Evolutionary conservation across 2,888 invertebrate species (phyloP), one percentile per base, ranked within the genome.

Genomic region (Chalcosyrphus nemorum): DNA sequence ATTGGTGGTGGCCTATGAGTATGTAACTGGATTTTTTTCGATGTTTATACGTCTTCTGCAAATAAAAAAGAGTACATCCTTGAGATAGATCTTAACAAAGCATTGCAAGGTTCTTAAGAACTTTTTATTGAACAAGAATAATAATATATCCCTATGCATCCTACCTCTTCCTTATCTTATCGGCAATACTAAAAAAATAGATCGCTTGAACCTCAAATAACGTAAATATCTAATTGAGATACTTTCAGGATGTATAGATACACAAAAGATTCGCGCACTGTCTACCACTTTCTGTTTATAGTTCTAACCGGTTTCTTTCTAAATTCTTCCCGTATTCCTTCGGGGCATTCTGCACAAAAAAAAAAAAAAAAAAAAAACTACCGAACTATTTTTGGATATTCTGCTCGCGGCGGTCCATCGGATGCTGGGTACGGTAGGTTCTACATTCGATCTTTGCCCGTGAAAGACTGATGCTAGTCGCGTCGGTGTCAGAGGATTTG

Each of bases 391-490:
- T 50, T 27, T 32, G 29, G 27, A 11, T 24, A n/a, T 27, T 38
- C 1, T 50, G 15, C 7, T 2, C 50, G 47, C 19, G n/a, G n/a
- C 19, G 9, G 24, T 19, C 29, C 43, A 29, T 38, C 5, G 27
- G 13, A 35, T 38, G 38, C 19, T 41, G 45, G 50, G 13, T 17
- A 21, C 17, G 19, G 6, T 27, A 32, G 17, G 47, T 24, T 24
- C 27, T 52, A 21, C 27, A 32, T 6, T 52, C 43, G 32, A 41
- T 63, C 43, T 72, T 63, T 38, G 52, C 11, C 21, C 43, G 27
- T n/a, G 43, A 32, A 13, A 52, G 56, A 75, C 65, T 76, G 57
- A 59, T 41, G 56, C 21, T 50, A 13, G 65, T 66, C 11, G 38
- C n/a, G n/a, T n/a, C n/a, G n/a, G n/a, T n/a, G n/a, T n/a, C n/a